phyloP scores from a whole-genome alignment of 2,113 vertebrate genomes.

The Zapornia atra region DNA sequence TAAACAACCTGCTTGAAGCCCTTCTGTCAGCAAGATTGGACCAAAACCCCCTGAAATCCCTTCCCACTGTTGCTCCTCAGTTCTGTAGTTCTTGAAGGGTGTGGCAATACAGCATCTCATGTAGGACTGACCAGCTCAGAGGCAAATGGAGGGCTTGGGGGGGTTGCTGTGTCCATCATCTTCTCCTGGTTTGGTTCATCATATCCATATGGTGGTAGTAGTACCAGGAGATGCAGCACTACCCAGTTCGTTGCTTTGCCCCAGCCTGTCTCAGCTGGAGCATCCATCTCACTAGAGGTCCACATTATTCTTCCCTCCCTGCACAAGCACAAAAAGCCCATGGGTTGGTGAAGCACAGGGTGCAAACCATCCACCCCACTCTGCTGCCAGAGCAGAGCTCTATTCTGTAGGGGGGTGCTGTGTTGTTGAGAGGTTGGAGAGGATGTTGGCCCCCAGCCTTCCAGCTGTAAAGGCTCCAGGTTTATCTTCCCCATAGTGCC shows the following conservation, averaged over 20 bases:
- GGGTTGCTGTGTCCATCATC: neutral
- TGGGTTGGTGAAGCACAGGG: neutral
- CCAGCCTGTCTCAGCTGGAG: neutral
- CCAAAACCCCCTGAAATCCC: neutral
- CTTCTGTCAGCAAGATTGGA: neutral
- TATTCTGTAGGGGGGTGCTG: neutral
- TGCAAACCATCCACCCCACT: neutral
- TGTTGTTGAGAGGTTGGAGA: neutral
- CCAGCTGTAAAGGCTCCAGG: neutral
- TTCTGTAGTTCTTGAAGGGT: neutral
- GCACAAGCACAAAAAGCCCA: rapidly evolving
- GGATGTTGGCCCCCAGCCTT: neutral
- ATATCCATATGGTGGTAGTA: neutral
- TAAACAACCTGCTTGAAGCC: neutral
- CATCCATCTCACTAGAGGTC: neutral
- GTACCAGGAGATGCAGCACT: neutral
- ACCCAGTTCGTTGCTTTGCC: neutral
- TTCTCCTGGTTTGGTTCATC: neutral
- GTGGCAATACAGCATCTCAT: neutral
- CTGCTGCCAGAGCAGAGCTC: neutral
- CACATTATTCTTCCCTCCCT: rapidly evolving
- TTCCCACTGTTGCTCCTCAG: neutral
- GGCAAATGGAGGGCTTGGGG: neutral
- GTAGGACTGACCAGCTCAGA: neutral
- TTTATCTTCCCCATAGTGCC: neutral